These are phyloP conservation scores for Caloenas nicobarica DNA, from an alignment of 2,113 vertebrate species.

Conservation along the genomic window DNA sequence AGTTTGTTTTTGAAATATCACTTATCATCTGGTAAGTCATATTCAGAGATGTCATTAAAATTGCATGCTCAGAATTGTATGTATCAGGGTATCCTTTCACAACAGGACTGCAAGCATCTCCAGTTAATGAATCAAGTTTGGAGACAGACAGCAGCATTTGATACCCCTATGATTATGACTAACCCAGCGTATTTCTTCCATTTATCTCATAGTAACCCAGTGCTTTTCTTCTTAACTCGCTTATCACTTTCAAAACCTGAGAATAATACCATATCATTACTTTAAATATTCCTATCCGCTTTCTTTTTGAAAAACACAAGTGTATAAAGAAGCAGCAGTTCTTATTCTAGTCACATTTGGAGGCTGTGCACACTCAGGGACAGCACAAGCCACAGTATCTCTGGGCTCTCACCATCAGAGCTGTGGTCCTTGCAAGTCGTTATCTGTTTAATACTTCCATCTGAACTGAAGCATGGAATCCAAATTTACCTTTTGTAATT, in stretches of 20 bases:
- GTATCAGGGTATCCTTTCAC: background rate
- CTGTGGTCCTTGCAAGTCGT: background rate
- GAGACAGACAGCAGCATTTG: background rate
- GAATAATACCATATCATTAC: background rate
- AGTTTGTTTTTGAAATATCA: background rate
- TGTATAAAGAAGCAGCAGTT: background rate
- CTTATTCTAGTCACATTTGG: background rate
- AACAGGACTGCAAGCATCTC: background rate
- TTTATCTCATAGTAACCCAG: background rate
- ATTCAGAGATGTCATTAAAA: background rate
- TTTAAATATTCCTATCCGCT: background rate
- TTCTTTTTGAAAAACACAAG: background rate
- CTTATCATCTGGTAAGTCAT: background rate
- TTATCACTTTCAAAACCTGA: background rate
- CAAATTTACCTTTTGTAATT: background rate
- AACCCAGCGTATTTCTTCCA: background rate
- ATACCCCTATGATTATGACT: background rate
- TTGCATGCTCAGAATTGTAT: background rate
- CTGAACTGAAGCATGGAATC: background rate
- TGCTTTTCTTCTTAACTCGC: background rate
- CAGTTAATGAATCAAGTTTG: background rate
- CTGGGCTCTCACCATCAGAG: background rate
- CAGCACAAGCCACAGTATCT: background rate
- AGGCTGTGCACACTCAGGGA: background rate
- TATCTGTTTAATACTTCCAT: background rate